Percentiles rank a stretch among this genome's conserved stretches.
These are phyloP conservation scores for Calyptomena viridis DNA, from an alignment of 2,113 vertebrate genomes.

Conservation along the genomic window DNA sequence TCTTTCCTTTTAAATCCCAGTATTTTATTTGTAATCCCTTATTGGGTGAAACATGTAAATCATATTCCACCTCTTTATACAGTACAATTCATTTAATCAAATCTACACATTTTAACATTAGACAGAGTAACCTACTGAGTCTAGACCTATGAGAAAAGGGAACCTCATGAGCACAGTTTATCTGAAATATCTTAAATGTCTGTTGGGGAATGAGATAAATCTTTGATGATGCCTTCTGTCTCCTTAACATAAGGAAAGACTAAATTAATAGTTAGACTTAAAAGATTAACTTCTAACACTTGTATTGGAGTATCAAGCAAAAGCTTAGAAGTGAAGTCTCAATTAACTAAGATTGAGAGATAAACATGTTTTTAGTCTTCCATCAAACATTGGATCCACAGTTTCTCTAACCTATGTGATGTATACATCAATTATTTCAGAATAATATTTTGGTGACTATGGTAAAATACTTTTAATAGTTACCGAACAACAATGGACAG, in stretches of 20 bases:
- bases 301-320: not conserved
- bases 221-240: not conserved
- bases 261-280: slow-evolving; percentile 16
- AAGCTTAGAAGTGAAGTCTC: not conserved
- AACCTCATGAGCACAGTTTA: not conserved
- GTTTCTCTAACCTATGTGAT: not conserved
- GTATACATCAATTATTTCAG: not conserved
- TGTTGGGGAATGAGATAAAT: not conserved
- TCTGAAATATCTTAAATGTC: not conserved
- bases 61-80: not conserved
- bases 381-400: not conserved
- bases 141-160: not conserved
- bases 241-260: not conserved
- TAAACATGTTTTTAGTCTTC: not conserved
- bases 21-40: not conserved
- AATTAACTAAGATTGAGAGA: not conserved
- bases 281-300: slow-evolving; percentile 37
- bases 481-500: not conserved
- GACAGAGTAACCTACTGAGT: not conserved
- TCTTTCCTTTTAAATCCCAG: not conserved
- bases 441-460: not conserved
- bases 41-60: not conserved
- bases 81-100: not conserved
- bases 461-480: not conserved
- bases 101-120: not conserved